Percentiles rank a stretch among this genome's conserved stretches.
Conservation (phyloP, 2,797 vertebrate species). For the Myoxocephalus aenaeus region DNA sequence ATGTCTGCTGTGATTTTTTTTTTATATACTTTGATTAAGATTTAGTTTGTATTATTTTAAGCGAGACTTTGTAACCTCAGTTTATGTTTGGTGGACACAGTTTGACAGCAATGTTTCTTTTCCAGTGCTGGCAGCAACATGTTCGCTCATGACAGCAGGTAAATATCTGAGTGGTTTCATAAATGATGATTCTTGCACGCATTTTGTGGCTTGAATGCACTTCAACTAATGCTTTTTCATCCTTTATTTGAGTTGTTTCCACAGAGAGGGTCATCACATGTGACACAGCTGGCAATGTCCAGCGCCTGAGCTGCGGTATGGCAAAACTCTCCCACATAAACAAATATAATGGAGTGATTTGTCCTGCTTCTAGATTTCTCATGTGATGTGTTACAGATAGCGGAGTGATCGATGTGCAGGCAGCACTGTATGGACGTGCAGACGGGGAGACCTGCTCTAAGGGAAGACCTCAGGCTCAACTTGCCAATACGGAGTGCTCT, state of each 20-base stretch:
- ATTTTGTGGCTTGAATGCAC: neutral
- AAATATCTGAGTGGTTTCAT: neutral
- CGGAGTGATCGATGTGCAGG: constrained; percentile 55
- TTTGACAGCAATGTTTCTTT: constrained; percentile 11
- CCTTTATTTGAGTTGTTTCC: neutral
- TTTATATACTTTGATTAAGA: too few species aligned
- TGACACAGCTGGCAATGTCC: neutral
- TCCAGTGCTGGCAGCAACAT: constrained; percentile 21
- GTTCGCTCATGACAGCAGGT: constrained; percentile 15
- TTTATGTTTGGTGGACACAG: neutral
- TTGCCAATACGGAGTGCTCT: constrained; percentile 31
- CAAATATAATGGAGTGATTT: neutral
- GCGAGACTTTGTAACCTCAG: too few species aligned
- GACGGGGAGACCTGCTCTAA: constrained; percentile 27
- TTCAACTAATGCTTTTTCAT: neutral
- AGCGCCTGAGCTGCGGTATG: constrained; percentile 40
- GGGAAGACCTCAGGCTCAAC: neutral
- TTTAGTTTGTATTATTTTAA: too few species aligned
- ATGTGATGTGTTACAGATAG: neutral
- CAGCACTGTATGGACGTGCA: constrained; percentile 37
- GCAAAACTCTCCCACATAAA: neutral
- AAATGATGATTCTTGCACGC: neutral
- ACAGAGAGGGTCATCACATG: constrained; percentile 12
- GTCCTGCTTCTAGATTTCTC: too few species aligned
- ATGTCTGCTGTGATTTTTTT: too few species aligned